Evolutionary conservation across 2,888 invertebrate genomes (phyloP), one percentile per base, ranked within the genome.

Genomic region (Arctia plantaginis): DNA sequence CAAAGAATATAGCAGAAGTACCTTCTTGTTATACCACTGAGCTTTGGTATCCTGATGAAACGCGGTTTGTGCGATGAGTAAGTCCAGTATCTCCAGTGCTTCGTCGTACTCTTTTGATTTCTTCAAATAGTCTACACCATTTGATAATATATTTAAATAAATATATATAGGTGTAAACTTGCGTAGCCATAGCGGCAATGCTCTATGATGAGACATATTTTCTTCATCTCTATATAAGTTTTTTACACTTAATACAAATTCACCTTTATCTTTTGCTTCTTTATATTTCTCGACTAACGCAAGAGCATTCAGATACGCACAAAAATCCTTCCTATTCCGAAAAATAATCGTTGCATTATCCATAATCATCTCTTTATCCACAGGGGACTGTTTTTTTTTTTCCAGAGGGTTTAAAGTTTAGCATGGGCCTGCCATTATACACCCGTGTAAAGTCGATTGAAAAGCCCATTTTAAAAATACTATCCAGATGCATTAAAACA

Each of bases 401-500:
- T 23, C 20, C 7, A n/a, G 68, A 35, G 0, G 55, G n/a, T 39
- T 39, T 69, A 35, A 35, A 69, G n/a, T 35, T 55, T 69, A 69
- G 15, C 18, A 3, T 35, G 3, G 69, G 69, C 23, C 69, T 55
- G 15, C n/a, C 47, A 18, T 55, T n/a, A n/a, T 55, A 51, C 55
- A 10, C 35, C 13, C 27, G 18, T 39, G 69, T 39, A 0, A 4
- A n/a, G 10, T 55, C 51, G 3, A 69, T 35, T 55, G 69, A 69
- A 18, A n/a, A 69, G 23, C 69, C 69, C 68, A 68, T 68, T 47
- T 68, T 51, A 33, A 68, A 68, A 55, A 69, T 27, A 55, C n/a
- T 69, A 69, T 55, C 55, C 35, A 69, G 35, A 35, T 69, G 69
- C 55, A 69, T 69, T 23, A 69, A 69, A 69, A 69, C 33, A n/a